Base-by-base conservation (phyloP, 2,797 vertebrate genomes). In the Atherinosoma microstoma region DNA sequence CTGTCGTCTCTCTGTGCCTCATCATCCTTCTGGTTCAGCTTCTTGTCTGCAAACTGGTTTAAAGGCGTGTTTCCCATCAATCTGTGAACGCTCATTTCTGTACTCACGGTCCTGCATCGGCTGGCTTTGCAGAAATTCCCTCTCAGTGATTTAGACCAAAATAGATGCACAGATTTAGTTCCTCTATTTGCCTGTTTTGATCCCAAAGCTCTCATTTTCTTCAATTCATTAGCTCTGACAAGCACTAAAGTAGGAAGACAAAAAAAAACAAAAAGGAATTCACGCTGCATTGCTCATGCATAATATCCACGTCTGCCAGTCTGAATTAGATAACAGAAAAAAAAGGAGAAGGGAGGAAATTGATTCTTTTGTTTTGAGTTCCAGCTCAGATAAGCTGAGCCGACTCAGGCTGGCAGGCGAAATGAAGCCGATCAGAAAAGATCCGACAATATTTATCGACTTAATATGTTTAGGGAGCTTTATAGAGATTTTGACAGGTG, bases 221-320 rank as follows among this genome's bases (percentile, higher is more conserved):
- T 62, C 58, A 36, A 35, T 73, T 81, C 70, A 89, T 89, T 84
- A 76, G 59, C 60, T 79, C 58, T 67, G 75, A 80, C 75, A 76
- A 71, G 86, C 80, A 75, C 70, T 47, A 70, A 47, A n/a, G 20
- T 20, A 69, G 62, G 63, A 83, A 73, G 15, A 74, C 57, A 77
- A 70, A 56, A 65, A 79, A 79, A 79, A 82, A 83, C 80, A 82
- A 77, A 20, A 20, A 79, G 64, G 58, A 36, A 56, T 40, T 78
- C 68, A 69, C 36, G 54, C 57, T 29, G 24, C 58, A 49, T 59
- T 24, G 73, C 73, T 76, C 77, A 74, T 84, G 82, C 86, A 54
- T 77, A 42, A 71, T 79, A 73, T 88, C 73, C 73, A 67, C 70
- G 53, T 80, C 88, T 83, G 89, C 57, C 85, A 57, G 34, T 70